phyloP scores from a whole-genome alignment of 1,140 invertebrate species.

The Bradysia coprophila region DNA sequence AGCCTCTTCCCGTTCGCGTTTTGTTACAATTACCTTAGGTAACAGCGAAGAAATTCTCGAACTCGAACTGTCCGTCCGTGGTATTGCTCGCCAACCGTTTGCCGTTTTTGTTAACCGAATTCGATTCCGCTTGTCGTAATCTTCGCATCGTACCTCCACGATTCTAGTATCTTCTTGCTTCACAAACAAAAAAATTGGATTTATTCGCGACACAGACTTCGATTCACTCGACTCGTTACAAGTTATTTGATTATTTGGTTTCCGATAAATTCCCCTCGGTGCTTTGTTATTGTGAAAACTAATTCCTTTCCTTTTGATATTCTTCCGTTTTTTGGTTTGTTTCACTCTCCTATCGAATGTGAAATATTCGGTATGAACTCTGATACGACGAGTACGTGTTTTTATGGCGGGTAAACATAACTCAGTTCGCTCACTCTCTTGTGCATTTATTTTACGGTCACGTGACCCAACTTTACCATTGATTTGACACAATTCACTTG shows the following conservation, averaged over 20 bases:
- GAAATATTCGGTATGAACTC: background rate
- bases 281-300: background rate
- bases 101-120: constrained; percentile 60
- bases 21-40: constrained; percentile 1
- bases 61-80: constrained; percentile 34
- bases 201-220: constrained; percentile 34
- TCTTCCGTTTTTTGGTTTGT: background rate
- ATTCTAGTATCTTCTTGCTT: constrained; percentile 56
- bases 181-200: constrained; percentile 66
- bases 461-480: background rate
- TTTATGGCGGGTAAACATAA: background rate
- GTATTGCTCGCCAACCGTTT: constrained; percentile 62
- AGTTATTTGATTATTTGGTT: constrained; percentile 11
- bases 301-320: background rate
- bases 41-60: background rate
- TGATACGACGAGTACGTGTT: background rate
- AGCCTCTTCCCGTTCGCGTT: background rate
- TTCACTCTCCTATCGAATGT: background rate
- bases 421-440: background rate
- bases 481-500: background rate
- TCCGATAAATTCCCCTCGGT: background rate
- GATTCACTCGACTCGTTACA: too few relatives aligned
- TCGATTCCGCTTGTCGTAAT: constrained; percentile 65
- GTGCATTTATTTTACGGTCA: background rate
- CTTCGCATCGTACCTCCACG: constrained; percentile 64